These are phyloP conservation scores for Euura lappo DNA, from an alignment of 1,140 invertebrate genomes.

Conservation along the genomic window DNA sequence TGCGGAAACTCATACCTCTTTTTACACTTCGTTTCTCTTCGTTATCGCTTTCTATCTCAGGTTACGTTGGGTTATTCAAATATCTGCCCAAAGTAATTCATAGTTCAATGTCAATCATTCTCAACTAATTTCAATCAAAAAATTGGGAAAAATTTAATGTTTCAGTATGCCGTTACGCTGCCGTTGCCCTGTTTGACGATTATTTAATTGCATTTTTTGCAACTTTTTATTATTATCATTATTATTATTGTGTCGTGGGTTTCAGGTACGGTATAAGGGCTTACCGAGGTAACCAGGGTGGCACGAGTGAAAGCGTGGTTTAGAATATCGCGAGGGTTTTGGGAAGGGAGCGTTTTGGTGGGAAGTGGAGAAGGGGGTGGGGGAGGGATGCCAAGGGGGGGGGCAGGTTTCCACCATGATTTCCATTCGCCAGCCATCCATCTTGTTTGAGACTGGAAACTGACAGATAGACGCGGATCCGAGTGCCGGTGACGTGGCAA, in stretches of 20 bases:
- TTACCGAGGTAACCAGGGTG: conserved; percentile 4
- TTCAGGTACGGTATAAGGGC: background rate
- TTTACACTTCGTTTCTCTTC: too few species aligned
- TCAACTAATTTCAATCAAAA: too few species aligned
- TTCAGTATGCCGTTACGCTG: too few species aligned
- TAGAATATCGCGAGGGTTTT: conserved; percentile 22
- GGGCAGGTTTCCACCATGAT: conserved; percentile 59
- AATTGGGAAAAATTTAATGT: too few species aligned
- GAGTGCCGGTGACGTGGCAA: conserved; percentile 61
- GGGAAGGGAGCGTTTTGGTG: conserved; percentile 14
- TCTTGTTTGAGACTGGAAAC: conserved; percentile 64
- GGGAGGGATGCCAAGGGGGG: conserved; percentile 29
- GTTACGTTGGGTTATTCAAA: too few species aligned
- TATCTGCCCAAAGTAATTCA: too few species aligned
- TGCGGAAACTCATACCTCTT: too few species aligned
- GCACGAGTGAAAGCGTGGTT: conserved; percentile 18
- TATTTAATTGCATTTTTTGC: too few species aligned
- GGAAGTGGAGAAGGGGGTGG: conserved; percentile 9
- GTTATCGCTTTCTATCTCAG: too few species aligned
- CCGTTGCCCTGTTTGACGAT: too few species aligned
- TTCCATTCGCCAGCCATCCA: conserved; percentile 64
- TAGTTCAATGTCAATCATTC: too few species aligned
- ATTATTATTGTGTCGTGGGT: background rate
- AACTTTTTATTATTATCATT: too few species aligned
- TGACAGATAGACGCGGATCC: conserved; percentile 63